phyloP scores from a whole-genome alignment of 2,888 invertebrate genomes.

The Selenia dentaria region DNA sequence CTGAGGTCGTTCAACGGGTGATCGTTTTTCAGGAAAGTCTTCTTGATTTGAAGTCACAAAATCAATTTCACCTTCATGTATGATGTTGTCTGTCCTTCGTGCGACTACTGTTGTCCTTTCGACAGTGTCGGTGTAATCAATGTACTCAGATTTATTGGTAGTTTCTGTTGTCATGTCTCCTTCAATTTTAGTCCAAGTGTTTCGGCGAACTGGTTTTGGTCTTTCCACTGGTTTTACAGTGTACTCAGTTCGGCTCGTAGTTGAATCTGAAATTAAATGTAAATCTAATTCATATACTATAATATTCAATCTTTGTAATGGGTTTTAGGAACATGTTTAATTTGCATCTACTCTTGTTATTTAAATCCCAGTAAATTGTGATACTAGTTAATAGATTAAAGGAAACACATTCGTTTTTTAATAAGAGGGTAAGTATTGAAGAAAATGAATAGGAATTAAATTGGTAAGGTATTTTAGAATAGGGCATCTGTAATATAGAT shows the following conservation, averaged over 20 bases:
- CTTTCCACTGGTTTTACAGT: conserved; percentile 88
- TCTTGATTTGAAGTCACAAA: conserved; percentile 87
- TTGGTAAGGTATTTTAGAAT: too few relatives aligned
- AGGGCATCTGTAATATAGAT: too few relatives aligned
- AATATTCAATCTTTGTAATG: too few relatives aligned
- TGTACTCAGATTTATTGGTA: conserved; percentile 87
- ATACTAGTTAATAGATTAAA: too few relatives aligned
- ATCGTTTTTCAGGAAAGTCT: conserved; percentile 85
- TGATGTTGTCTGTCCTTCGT: conserved; percentile 87
- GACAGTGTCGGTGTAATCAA: conserved; percentile 84
- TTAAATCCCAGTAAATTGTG: too few relatives aligned
- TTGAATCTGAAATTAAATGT: conserved; percentile 83
- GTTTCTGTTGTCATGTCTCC: conserved; percentile 90
- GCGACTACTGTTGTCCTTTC: conserved; percentile 86
- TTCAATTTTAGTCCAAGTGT: conserved; percentile 91
- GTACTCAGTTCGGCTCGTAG: conserved; percentile 88
- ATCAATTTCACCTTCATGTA: conserved; percentile 87
- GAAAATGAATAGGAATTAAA: too few relatives aligned
- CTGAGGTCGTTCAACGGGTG: conserved; percentile 83
- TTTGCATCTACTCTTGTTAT: too few relatives aligned
- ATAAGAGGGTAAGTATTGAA: too few relatives aligned
- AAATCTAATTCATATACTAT: not conserved
- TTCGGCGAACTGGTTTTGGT: conserved; percentile 87
- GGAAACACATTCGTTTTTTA: too few relatives aligned
- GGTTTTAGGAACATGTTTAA: too few relatives aligned